Evolutionary conservation across 2,888 invertebrate species (phyloP).

Genomic region (Hylaea fasciaria): DNA sequence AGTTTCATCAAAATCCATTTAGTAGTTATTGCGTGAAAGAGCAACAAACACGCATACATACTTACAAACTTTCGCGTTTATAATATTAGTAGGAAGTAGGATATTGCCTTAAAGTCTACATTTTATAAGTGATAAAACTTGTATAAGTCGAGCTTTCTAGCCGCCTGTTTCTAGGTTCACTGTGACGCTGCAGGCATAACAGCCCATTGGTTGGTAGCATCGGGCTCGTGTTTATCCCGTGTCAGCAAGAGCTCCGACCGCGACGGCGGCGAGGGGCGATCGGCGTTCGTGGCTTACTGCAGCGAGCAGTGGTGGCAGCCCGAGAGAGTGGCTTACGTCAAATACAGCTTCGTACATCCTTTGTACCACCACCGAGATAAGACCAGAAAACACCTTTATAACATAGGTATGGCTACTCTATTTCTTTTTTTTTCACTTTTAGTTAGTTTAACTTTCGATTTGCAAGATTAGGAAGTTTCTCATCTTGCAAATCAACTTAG

Average conservation of each 20-base stretch:
- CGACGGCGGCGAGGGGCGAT: slow-evolving; percentile 54
- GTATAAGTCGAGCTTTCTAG: background rate
- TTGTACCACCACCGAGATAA: slow-evolving; percentile 57
- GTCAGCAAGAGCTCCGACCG: slow-evolving; percentile 52
- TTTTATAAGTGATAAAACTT: background rate
- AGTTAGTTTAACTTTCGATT: too few relatives aligned
- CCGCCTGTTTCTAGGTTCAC: slow-evolving; percentile 57
- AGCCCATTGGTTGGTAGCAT: slow-evolving; percentile 70
- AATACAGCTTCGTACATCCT: slow-evolving; percentile 68
- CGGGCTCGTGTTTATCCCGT: slow-evolving; percentile 71
- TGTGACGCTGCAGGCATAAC: slow-evolving; percentile 75
- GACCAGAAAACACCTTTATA: slow-evolving; percentile 61
- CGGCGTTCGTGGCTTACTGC: slow-evolving; percentile 72
- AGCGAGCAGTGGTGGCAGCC: slow-evolving; percentile 67
- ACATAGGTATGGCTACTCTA: slow-evolving; percentile 58
- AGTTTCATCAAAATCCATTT: too few relatives aligned
- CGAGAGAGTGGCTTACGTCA: slow-evolving; percentile 69
- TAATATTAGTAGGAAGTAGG: too few relatives aligned
- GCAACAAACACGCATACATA: too few relatives aligned
- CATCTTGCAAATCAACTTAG: too few relatives aligned
- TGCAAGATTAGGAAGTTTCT: too few relatives aligned
- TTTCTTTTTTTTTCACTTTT: too few relatives aligned
- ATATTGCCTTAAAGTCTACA: background rate
- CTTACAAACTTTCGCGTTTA: too few relatives aligned
- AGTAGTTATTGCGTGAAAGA: too few relatives aligned